Percentiles rank a stretch among this genome's conserved stretches.
Conservation (phyloP, 1,140 invertebrate species). For the Anastatus disparis region DNA sequence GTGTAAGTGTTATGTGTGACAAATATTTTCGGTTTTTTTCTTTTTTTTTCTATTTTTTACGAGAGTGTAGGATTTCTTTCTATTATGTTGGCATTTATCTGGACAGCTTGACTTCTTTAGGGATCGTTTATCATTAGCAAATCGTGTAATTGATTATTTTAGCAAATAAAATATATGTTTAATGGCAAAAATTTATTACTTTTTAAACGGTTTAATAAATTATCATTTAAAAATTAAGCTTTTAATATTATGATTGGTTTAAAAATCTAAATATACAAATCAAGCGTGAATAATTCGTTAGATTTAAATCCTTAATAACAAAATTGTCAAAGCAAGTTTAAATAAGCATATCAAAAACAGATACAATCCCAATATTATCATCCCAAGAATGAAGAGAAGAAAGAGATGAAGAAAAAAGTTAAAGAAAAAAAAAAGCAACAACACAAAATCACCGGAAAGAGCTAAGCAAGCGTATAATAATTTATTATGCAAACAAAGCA, state of each 20-base stretch:
- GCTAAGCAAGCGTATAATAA: slow-evolving; percentile 36
- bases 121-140: background rate
- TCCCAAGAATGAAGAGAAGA: background rate
- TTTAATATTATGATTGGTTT: too few species aligned
- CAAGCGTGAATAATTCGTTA: too few species aligned
- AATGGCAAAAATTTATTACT: too few species aligned
- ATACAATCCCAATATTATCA: background rate
- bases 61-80: background rate
- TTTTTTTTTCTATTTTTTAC: too few species aligned
- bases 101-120: background rate
- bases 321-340: slow-evolving; percentile 17
- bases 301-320: background rate
- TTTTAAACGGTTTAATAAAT: too few species aligned
- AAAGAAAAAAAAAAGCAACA: too few species aligned
- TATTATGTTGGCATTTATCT: background rate
- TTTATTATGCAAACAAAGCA: slow-evolving; percentile 42
- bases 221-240: too few species aligned
- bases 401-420: background rate
- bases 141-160: background rate
- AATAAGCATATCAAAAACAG: slow-evolving; percentile 16
- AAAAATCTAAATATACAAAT: too few species aligned
- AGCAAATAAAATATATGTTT: too few species aligned
- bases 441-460: slow-evolving; percentile 7
- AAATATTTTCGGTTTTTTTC: background rate
- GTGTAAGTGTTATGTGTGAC: slow-evolving; percentile 12